These are phyloP conservation scores for Babyrousa celebensis DNA, from an alignment of 2,797 vertebrate species.

Conservation along the genomic window DNA sequence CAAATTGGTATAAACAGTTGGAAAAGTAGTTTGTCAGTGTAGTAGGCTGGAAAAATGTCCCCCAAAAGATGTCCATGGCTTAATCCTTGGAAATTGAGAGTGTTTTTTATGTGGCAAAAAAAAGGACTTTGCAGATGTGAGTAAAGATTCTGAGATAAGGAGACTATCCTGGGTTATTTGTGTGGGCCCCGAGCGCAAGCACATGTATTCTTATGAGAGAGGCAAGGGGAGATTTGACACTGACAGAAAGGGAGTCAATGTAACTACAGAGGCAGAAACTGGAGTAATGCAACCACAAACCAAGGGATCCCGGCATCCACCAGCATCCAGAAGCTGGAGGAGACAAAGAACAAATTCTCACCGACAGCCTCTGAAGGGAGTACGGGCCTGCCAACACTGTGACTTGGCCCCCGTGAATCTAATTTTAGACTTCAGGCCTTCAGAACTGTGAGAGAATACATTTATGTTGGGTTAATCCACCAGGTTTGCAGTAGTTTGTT, in stretches of 20 bases:
- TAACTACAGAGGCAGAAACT: not conserved
- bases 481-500: not conserved
- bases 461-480: conserved; percentile 19
- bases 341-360: not conserved
- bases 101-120: not conserved
- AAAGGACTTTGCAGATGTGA: not conserved
- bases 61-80: not conserved
- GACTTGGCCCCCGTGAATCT: not conserved
- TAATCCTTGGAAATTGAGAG: not conserved
- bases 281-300: not conserved
- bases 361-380: not conserved
- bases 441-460: not conserved
- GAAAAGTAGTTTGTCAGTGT: not conserved
- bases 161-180: conserved; percentile 20
- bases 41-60: not conserved
- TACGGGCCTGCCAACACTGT: not conserved
- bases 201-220: not conserved
- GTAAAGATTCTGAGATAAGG: conserved; percentile 1
- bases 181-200: not conserved
- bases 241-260: not conserved
- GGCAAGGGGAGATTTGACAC: not conserved
- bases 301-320: not conserved
- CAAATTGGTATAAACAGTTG: not conserved
- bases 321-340: not conserved
- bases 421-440: conserved; percentile 34